Percentiles rank a stretch among this genome's conserved stretches.
These are phyloP conservation scores for Oryzias sinensis DNA, from an alignment of 2,797 vertebrate genomes.

Conservation along the genomic window DNA sequence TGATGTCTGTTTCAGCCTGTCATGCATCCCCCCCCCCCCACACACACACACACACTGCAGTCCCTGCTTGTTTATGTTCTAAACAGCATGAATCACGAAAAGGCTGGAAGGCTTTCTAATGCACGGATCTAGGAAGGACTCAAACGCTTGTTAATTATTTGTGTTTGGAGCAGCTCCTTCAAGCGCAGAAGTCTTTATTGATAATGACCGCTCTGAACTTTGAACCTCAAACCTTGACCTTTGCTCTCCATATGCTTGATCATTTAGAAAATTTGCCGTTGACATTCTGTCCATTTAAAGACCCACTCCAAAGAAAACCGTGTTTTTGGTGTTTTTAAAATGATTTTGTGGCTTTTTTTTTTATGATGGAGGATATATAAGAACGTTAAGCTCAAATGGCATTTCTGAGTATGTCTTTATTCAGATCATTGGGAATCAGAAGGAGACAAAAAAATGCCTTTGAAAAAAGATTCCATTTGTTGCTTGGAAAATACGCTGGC, in stretches of 20 bases:
- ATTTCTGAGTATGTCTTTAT: too few species aligned
- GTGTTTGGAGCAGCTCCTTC: slow-evolving; percentile 38
- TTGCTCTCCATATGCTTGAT: slow-evolving; percentile 55
- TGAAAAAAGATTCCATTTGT: too few species aligned
- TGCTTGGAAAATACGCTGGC: too few species aligned
- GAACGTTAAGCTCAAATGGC: too few species aligned
- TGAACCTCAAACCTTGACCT: slow-evolving; percentile 72
- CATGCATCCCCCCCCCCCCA: not conserved
- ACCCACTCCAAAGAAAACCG: too few species aligned
- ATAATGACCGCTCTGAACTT: slow-evolving; percentile 64
- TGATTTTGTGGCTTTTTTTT: too few species aligned
- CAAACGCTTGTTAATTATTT: slow-evolving; percentile 69
- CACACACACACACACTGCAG: slow-evolving; percentile 2
- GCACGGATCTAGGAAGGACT: slow-evolving; percentile 21
- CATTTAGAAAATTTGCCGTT: slow-evolving; percentile 65
- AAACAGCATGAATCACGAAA: slow-evolving; percentile 39
- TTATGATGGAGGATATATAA: too few species aligned
- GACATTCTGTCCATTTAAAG: slow-evolving; percentile 44
- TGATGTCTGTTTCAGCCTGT: slow-evolving; percentile 20
- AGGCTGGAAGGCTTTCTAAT: slow-evolving; percentile 18
- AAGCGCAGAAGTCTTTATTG: slow-evolving; percentile 66
- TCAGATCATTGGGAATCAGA: too few species aligned
- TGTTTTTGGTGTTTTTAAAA: too few species aligned
- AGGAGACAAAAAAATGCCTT: too few species aligned
- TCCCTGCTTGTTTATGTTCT: slow-evolving; percentile 36